Evolutionary conservation across 2,113 vertebrate genomes (phyloP), one percentile per base, ranked within the genome.

Genomic region (Cyanoliseus patagonus): DNA sequence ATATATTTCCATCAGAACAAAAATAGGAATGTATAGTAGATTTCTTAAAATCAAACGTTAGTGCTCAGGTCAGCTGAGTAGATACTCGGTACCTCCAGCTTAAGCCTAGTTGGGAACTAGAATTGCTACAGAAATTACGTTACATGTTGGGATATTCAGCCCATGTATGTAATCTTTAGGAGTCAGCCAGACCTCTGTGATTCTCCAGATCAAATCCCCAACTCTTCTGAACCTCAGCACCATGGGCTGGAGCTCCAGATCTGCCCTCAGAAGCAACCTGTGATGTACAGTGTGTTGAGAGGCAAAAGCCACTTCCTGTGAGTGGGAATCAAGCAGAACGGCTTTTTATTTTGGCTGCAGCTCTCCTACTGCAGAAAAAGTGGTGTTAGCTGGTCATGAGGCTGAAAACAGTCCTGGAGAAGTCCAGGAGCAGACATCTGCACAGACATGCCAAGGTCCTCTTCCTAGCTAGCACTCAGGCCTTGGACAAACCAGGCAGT

Each of bases 391-490:
- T 49, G 17, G 7, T n/a, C 0, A 1, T 24, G 57, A 76, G 57
- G 24, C 51, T 55, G 55, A 39, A 51, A 67, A 17, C 30, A 10
- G 1, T 39, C 4, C 3, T 39, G 64, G 35, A 63, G 73, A 23
- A 72, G 28, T 35, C 17, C 55, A 33, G 77, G 75, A 88, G 35
- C 41, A n/a, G 47, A 6, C 33, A 53, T 2, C 12, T 46, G 39
- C 44, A 41, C 30, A 57, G 18, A 30, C 5, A 8, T n/a, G 2
- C 24, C 39, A 55, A 6, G 3, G 3, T 39, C 1, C 0, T 46
- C 64, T 42, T 77, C 28, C 11, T 12, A 47, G 37, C 24, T 33
- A n/a, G 44, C n/a, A 35, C 53, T 41, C 30, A 37, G 35, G 39
- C 74, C 78, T 82, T 62, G 63, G 13, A 52, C 52, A 79, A 33